Evolutionary conservation across 2,888 invertebrate genomes (phyloP).

Genomic region (Amphiduros pacificus): DNA sequence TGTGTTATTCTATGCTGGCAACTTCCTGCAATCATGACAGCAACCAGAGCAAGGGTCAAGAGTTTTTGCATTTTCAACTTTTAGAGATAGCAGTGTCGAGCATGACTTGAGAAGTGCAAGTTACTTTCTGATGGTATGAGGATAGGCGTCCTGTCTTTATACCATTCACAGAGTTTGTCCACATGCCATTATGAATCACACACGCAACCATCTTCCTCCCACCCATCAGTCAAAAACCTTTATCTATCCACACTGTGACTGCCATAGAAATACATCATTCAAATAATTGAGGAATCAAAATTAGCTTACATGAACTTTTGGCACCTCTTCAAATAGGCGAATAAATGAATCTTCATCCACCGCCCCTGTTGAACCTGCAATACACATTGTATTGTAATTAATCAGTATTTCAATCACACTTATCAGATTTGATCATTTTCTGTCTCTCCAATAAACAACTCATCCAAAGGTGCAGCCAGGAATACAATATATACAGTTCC

Average conservation of each 20-base stretch:
- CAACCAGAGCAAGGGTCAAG: too few relatives aligned
- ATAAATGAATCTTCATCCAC: slow-evolving; percentile 88
- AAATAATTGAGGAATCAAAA: neutral
- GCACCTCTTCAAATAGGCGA: slow-evolving; percentile 80
- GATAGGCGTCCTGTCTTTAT: too few relatives aligned
- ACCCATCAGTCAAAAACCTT: neutral
- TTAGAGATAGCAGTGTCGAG: too few relatives aligned
- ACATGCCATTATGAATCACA: neutral
- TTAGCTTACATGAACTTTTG: slow-evolving; percentile 69
- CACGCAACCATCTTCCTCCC: neutral
- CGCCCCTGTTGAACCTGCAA: slow-evolving; percentile 68
- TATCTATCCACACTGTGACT: neutral
- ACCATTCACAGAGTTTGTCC: neutral
- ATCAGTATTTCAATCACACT: neutral
- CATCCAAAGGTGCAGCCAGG: too few relatives aligned
- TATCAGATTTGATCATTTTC: too few relatives aligned
- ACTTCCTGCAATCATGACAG: too few relatives aligned
- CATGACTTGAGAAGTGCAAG: too few relatives aligned
- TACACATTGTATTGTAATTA: neutral
- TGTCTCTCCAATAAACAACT: too few relatives aligned
- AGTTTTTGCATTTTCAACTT: too few relatives aligned
- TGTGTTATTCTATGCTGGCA: too few relatives aligned
- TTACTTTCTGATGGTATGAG: too few relatives aligned
- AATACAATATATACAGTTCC: too few relatives aligned
- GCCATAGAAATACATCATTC: neutral